phyloP scores from a whole-genome alignment of 2,797 vertebrate genomes.

The Pseudochirops cupreus region DNA sequence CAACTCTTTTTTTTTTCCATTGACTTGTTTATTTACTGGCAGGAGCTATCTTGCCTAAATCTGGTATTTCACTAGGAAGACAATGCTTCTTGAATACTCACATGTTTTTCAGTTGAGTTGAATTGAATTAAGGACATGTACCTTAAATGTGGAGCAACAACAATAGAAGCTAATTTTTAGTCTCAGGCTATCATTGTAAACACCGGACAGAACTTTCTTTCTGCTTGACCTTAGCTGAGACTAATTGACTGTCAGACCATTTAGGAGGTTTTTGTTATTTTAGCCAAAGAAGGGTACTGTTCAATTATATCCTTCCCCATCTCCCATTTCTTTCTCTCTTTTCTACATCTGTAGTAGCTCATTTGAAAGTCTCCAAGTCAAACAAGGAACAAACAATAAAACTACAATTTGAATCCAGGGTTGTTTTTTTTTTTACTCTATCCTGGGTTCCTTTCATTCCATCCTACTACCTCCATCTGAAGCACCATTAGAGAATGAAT shows the following conservation, averaged over 20 bases:
- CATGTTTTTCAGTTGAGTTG: too few species aligned
- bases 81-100: too few species aligned
- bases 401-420: background rate
- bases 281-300: background rate
- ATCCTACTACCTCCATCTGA: background rate
- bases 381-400: background rate
- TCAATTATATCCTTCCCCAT: slow-evolving; percentile 1
- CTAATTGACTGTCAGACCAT: background rate
- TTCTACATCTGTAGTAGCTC: background rate
- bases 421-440: background rate
- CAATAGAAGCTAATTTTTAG: background rate
- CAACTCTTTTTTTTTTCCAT: background rate
- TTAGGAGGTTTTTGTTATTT: background rate
- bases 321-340: too few species aligned
- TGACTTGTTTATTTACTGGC: too few species aligned
- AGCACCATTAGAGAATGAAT: background rate
- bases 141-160: background rate
- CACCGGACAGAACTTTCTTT: background rate
- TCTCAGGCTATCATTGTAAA: background rate
- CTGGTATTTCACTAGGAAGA: too few species aligned
- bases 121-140: background rate
- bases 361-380: background rate
- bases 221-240: background rate
- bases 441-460: background rate
- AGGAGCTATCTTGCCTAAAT: too few species aligned